Evolutionary conservation across 2,113 vertebrate species (phyloP), one percentile per base, ranked within the genome.

Genomic region (Dipodomys stephensi): DNA sequence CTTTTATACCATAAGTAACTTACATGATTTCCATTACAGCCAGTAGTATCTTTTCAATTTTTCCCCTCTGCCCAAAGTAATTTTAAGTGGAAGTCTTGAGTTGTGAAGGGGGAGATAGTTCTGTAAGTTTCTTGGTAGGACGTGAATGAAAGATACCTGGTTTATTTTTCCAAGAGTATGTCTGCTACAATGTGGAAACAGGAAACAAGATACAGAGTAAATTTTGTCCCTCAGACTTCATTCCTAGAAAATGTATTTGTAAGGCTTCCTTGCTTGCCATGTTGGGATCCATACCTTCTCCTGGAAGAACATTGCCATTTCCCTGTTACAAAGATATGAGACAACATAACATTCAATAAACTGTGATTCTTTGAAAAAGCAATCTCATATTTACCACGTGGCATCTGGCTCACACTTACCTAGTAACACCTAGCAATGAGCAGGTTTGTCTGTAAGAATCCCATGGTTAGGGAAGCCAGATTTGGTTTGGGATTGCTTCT

Each of bases 401-500:
- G 12, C 53, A 25, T 91, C 44, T 88, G 86, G 69, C 15, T 91
- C 57, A 81, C 1, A 78, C 30, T 67, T 60, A 65, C 4, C 60
- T 82, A 2, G 49, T 44, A 87, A 76, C 83, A 28, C 5, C 35
- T 72, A 39, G 49, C 12, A 49, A 49, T 30, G 32, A 82, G 35
- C 3, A 72, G 88, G 19, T 83, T n/a, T 86, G 23, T 72, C 22
- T 20, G 1, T 20, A 79, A 86, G 22, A 83, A 44, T 76, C 16
- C 4, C 19, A 69, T 46, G 7, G 71, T 76, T 91, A 92, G 39
- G 6, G 25, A 92, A 95, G 39, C 5, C 44, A 62, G 39, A 65
- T 88, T 88, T 86, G 35, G 15, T 71, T 93, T 69, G 93, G 6
- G 12, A 18, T 83, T 67, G 57, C n/a, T 78, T 94, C 44, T 87